phyloP scores from a whole-genome alignment of 64 coral and sea anemone species.

The Porites lutea region DNA sequence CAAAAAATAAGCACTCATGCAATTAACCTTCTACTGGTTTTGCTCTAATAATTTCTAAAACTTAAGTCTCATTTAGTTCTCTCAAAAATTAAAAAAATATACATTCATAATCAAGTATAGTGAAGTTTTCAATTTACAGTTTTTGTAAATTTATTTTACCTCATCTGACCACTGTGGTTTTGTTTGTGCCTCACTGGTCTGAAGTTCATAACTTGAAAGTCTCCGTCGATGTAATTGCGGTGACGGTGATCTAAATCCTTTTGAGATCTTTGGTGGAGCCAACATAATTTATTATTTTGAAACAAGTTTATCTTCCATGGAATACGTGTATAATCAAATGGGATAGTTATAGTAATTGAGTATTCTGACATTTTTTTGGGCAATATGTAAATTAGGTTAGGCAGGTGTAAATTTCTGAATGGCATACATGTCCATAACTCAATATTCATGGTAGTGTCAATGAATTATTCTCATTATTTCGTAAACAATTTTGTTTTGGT shows the following conservation, averaged over 20 bases:
- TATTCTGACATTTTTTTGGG: background rate
- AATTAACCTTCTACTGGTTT: no score
- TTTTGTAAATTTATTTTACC: background rate
- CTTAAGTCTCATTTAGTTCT: no score
- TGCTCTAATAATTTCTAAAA: no score
- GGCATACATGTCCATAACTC: background rate
- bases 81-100: no score
- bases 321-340: background rate
- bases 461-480: background rate
- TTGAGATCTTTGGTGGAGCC: constrained; percentile 4
- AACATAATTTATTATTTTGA: background rate
- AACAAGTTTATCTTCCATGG: no score
- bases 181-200: background rate
- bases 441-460: background rate
- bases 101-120: no score
- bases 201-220: background rate
- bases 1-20: no score
- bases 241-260: background rate
- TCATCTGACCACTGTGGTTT: constrained; percentile 1
- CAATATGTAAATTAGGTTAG: background rate
- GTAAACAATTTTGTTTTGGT: background rate
- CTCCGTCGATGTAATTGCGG: background rate
- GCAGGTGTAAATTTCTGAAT: background rate
- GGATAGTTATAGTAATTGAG: background rate
- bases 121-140: background rate